Conservation (phyloP, 2,888 invertebrate genomes). For the Drosophila anceps region DNA sequence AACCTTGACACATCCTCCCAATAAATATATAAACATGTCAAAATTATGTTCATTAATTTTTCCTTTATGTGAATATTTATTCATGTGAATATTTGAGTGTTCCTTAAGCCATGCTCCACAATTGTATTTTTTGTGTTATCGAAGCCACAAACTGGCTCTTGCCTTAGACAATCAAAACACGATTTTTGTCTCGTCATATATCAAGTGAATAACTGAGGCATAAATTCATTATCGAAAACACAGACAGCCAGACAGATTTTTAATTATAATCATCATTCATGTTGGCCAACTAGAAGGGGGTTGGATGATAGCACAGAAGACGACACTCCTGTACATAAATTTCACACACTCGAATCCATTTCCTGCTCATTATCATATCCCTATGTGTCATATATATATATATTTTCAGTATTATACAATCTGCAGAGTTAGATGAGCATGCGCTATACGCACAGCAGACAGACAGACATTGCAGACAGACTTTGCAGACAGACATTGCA, state of each 20-base stretch:
- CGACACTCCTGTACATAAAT: conserved; percentile 76
- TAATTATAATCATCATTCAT: conserved; percentile 74
- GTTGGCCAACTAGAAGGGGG: conserved; percentile 46
- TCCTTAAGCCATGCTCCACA: conserved; percentile 36
- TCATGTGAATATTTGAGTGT: not conserved
- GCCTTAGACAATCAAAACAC: conserved; percentile 54
- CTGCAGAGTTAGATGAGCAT: conserved; percentile 59
- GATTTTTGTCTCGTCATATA: conserved; percentile 43
- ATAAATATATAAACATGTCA: conserved; percentile 8
- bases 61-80: not conserved
- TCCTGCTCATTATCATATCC: conserved; percentile 78
- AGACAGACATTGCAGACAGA: not conserved
- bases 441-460: conserved; percentile 48
- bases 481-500: not conserved
- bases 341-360: conserved; percentile 80
- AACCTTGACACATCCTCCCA: not conserved
- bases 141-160: conserved; percentile 1
- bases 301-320: conserved; percentile 26
- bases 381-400: conserved; percentile 51
- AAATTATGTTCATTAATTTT: not conserved
- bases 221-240: conserved; percentile 42
- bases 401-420: conserved; percentile 16
- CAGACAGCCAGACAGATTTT: conserved; percentile 32
- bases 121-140: not conserved
- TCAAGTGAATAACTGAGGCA: conserved; percentile 58